Evolutionary conservation across 2,797 vertebrate species (phyloP).

Genomic region (Eupleurogrammus muticus): DNA sequence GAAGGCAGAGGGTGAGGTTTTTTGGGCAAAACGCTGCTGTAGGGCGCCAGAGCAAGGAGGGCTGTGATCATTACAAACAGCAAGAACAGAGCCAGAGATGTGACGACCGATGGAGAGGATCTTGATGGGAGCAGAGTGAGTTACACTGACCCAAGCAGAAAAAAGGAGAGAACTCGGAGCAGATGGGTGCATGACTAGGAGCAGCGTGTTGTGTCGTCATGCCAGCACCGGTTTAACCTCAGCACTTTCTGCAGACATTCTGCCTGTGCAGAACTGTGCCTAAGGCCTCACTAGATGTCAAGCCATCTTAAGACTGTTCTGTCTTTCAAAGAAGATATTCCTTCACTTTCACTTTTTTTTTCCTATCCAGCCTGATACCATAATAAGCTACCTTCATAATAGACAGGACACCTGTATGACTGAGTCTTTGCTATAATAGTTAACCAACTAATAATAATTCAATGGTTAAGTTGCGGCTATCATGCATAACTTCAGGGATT

Average conservation of each 20-base stretch:
- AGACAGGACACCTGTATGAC: not conserved
- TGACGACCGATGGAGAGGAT: slow-evolving; percentile 57
- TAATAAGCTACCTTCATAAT: slow-evolving; percentile 13
- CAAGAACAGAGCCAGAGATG: slow-evolving; percentile 57
- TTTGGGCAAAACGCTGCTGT: slow-evolving; percentile 45
- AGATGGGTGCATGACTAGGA: slow-evolving; percentile 59
- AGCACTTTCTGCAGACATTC: slow-evolving; percentile 34
- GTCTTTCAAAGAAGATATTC: no score
- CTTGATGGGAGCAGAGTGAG: slow-evolving; percentile 61
- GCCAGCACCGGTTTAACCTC: slow-evolving; percentile 40
- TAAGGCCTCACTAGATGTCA: slow-evolving; percentile 28
- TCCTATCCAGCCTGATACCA: slow-evolving; percentile 25
- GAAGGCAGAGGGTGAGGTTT: slow-evolving; percentile 49
- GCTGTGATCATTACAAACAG: slow-evolving; percentile 49
- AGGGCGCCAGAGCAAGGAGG: slow-evolving; percentile 54
- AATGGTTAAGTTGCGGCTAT: not conserved
- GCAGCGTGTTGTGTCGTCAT: slow-evolving; percentile 38
- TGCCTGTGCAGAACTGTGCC: slow-evolving; percentile 34
- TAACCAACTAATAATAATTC: slow-evolving; percentile 1
- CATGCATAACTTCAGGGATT: not conserved
- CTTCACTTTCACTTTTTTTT: slow-evolving; percentile 17
- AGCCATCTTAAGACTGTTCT: not conserved
- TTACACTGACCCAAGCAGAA: slow-evolving; percentile 65
- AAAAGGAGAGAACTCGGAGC: slow-evolving; percentile 66
- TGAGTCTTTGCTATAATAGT: slow-evolving; percentile 7